These are phyloP conservation scores for Linepithema humile DNA, from an alignment of 1,140 invertebrate species.

Conservation along the genomic window DNA sequence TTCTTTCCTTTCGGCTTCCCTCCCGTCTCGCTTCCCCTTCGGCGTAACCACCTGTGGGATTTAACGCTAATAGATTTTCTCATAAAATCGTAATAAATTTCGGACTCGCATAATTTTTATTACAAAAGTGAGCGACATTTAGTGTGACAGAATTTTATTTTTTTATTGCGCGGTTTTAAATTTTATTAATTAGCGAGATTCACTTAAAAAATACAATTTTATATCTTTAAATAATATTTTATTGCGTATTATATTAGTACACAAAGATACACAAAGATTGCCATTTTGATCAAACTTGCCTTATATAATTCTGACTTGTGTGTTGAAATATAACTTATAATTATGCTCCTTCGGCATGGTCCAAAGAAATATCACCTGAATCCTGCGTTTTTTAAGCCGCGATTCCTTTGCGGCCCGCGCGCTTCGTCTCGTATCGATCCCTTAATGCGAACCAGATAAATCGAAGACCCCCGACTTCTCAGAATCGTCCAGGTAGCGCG, in stretches of 20 bases:
- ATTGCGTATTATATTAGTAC: too few relatives aligned
- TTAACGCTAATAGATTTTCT: constrained; percentile 31
- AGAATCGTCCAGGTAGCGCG: constrained; percentile 76
- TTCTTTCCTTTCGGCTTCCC: constrained; percentile 49
- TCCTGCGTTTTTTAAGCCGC: not conserved
- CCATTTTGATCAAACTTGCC: not conserved
- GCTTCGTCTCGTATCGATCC: constrained; percentile 68
- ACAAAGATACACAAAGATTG: too few relatives aligned
- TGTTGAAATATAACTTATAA: constrained; percentile 8
- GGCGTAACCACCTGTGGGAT: constrained; percentile 30
- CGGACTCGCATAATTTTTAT: not conserved
- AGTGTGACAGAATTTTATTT: not conserved
- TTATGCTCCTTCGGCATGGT: not conserved
- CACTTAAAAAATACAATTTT: too few relatives aligned
- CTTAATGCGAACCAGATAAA: constrained; percentile 79
- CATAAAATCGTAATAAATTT: not conserved
- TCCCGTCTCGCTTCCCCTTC: constrained; percentile 51
- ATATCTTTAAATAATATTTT: too few relatives aligned
- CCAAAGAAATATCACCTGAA: constrained; percentile 7
- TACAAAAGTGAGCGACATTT: not conserved
- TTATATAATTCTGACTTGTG: not conserved
- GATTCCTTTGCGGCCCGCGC: constrained; percentile 31
- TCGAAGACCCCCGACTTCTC: constrained; percentile 73
- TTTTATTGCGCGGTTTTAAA: too few relatives aligned
- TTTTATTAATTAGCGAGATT: too few relatives aligned